Evolutionary conservation across 2,888 invertebrate species (phyloP), one percentile per base, ranked within the genome.

Genomic region (Monoplex corrugatus): DNA sequence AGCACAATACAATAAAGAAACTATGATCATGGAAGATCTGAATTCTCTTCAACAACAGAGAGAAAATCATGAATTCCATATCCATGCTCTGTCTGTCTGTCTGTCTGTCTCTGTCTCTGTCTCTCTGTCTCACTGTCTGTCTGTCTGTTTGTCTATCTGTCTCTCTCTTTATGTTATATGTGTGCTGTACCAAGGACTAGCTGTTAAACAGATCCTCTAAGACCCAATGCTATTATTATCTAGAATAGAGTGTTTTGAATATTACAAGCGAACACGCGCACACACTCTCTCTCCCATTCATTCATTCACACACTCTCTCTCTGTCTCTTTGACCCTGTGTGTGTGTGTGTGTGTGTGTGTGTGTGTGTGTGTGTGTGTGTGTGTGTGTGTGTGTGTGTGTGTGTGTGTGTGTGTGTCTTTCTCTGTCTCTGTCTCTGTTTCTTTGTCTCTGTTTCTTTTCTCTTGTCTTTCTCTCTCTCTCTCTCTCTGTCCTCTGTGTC

Each of bases 311-410:
- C n/a, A n/a, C n/a, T n/a, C n/a, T n/a, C n/a, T 82, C 3, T 82
- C 3, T 82, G 43, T 82, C 23, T 80, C 8, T 80, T 8, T 40
- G 13, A 23, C 19, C 13, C 19, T 35, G 78, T 75, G 19, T 80
- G 13, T 80, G n/a, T 32, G n/a, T 23, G 28, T 75, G 78, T 75
- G 82, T 82, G 6, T 82, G 6, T 82, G 6, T 43, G 6, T 82
- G 82, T 82, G 43, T 43, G 6, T 82, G 6, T 43, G 43, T 82
- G 43, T 82, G 43, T 82, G 82, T 82, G 6, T 82, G 6, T 82
- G 40, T 43, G 43, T 82, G 43, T 82, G 43, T 82, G 6, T 43
- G 40, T 40, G 6, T 82, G 82, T 82, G 6, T 82, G 43, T 43
- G 1, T 10, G 13, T 40, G 5, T 82, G n/a, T 82, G 10, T 82